Base-by-base conservation (phyloP, 2,888 invertebrate genomes). In the Nomada lathburiana region DNA sequence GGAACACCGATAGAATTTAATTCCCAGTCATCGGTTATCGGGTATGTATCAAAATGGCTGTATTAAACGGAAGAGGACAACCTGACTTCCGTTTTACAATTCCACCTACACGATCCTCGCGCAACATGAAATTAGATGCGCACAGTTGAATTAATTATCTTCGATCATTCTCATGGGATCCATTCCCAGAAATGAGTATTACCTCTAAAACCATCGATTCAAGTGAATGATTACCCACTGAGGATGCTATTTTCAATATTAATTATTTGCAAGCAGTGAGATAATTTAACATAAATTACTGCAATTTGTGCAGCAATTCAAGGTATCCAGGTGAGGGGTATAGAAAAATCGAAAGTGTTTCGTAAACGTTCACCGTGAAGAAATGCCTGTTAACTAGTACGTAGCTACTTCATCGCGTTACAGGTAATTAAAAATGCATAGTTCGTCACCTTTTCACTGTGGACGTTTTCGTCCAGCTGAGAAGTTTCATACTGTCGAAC, bases 341-440 rank as follows among this genome's bases (percentile, higher is more conserved):
- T 10, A 20, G 18, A 65, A 65, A 10, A 47, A 50, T 70, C 29
- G 42, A 59, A 70, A 59, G 26, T 70, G n/a, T 59, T 47, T 29
- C 44, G 5, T 18, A 44, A 60, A 29, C 55, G 29, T 13, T 50
- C 29, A 11, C 7, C 2, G 20, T 11, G 5, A 13, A 36, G 11
- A 50, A 5, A 29, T 42, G 36, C 36, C 26, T 29, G 44, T 26
- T 18, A 2, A 16, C 18, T 44, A 7, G 52, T 16, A 10, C 13
- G 9, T 18, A 47, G 47, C 20, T 16, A 7, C 7, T n/a, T 26
- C 5, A 13, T 23, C 7, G 50, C 1, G 47, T 9, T 20, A 47
- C 11, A 11, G 23, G 42, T 69, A 70, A 67, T 76, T 80, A 84
- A 80, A 67, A 59, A 79, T 80, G 50, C 80, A 79, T 10, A 23